Percentiles rank a stretch among this genome's conserved stretches.
Evolutionary conservation across 2,797 vertebrate genomes (phyloP).

Genomic region (Coregonus ussuriensis): DNA sequence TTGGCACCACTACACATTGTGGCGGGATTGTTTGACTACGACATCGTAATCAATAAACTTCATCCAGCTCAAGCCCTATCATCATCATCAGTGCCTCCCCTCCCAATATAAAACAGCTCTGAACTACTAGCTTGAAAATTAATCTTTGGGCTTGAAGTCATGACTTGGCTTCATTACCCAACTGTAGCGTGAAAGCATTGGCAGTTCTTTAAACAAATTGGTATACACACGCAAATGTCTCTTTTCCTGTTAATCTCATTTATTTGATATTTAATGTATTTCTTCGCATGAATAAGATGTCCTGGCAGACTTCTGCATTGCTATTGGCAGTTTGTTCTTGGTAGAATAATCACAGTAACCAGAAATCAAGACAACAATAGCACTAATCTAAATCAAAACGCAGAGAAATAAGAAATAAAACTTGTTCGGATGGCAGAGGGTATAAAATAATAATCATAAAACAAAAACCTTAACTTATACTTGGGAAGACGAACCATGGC

Average conservation of each 20-base stretch:
- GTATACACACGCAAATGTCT: conserved; percentile 20
- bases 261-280: conserved; percentile 36
- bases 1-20: conserved; percentile 25
- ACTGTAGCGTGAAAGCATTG: conserved; percentile 30
- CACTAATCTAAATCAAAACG: conserved; percentile 53
- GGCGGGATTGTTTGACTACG: not conserved
- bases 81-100: not conserved
- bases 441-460: conserved; percentile 55
- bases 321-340: conserved; percentile 78
- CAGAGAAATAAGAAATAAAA: conserved; percentile 54
- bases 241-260: conserved; percentile 14
- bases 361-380: conserved; percentile 61
- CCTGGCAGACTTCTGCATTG: conserved; percentile 70
- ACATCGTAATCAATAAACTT: not conserved
- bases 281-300: conserved; percentile 51
- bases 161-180: conserved; percentile 30
- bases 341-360: conserved; percentile 71
- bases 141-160: conserved; percentile 12
- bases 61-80: not conserved
- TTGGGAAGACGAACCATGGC: conserved; percentile 86
- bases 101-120: not conserved
- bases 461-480: conserved; percentile 43
- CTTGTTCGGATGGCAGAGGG: conserved; percentile 74
- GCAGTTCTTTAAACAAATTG: conserved; percentile 62
- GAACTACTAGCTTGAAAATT: not conserved